phyloP scores from a whole-genome alignment of 1,140 invertebrate species.

The Euglossa dilemma region DNA sequence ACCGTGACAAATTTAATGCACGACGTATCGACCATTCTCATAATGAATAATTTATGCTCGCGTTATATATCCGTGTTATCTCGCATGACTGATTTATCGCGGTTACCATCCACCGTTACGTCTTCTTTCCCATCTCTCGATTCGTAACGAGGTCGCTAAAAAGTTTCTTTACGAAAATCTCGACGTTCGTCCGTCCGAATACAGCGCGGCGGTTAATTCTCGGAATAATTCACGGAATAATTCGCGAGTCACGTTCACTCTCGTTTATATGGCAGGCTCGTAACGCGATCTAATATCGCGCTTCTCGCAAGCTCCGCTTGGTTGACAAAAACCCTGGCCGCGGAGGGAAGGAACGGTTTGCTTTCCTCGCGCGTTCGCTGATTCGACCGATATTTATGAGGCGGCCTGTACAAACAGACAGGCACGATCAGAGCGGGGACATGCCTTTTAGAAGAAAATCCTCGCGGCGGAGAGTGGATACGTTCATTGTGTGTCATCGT shows the following conservation, averaged over 20 bases:
- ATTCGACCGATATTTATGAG: conserved; percentile 64
- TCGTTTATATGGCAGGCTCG: too few species aligned
- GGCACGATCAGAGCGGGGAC: conserved; percentile 30
- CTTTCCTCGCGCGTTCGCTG: conserved; percentile 16
- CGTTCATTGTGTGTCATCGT: conserved; percentile 66
- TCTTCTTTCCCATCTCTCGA: too few species aligned
- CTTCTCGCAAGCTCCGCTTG: background rate
- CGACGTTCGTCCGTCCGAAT: too few species aligned
- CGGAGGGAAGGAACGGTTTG: background rate
- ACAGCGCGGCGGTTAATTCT: too few species aligned
- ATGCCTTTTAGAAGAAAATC: conserved; percentile 59
- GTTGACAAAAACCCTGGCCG: background rate
- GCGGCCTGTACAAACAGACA: conserved; percentile 62
- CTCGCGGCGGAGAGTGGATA: conserved; percentile 53
- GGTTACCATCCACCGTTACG: too few species aligned
- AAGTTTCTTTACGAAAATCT: too few species aligned
- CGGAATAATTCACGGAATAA: too few species aligned
- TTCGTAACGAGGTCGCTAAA: too few species aligned
- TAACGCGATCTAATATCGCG: background rate
- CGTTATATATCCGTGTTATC: too few species aligned
- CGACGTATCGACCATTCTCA: background rate
- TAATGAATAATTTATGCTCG: background rate
- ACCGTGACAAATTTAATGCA: background rate
- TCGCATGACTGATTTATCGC: too few species aligned
- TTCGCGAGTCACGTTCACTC: background rate